These are phyloP conservation scores for Dione juno DNA, from an alignment of 2,888 invertebrate genomes.

Conservation along the genomic window DNA sequence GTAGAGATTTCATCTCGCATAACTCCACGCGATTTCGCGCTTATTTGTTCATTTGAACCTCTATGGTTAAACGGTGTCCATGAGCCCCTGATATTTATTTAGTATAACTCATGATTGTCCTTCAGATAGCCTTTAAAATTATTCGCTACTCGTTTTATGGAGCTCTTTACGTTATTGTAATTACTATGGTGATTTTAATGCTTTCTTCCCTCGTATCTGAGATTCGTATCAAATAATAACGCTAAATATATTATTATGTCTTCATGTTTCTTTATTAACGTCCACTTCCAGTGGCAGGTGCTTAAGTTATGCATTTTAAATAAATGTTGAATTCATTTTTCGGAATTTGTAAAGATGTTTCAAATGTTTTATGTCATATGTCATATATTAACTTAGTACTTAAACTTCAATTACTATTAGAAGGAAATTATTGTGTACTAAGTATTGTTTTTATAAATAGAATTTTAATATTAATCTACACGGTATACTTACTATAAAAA, in stretches of 20 bases:
- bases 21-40: conserved; percentile 46
- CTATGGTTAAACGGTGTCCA: conserved; percentile 34
- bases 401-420: neutral
- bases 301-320: conserved; percentile 15
- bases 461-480: neutral
- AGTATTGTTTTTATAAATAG: neutral
- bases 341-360: conserved; percentile 6
- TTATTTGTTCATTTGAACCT: conserved; percentile 41
- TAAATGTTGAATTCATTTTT: neutral
- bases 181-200: conserved; percentile 43
- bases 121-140: conserved; percentile 45
- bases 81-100: conserved; percentile 44
- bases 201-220: conserved; percentile 26
- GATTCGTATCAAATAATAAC: conserved; percentile 45
- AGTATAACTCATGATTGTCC: conserved; percentile 42
- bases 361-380: neutral
- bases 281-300: conserved; percentile 32
- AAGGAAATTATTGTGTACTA: neutral
- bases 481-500: neutral
- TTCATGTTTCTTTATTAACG: conserved; percentile 41
- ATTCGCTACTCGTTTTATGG: conserved; percentile 42
- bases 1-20: conserved; percentile 42
- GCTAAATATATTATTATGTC: conserved; percentile 47
- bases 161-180: conserved; percentile 45
- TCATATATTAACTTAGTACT: neutral